These are phyloP conservation scores for Altica lythri DNA, from an alignment of 2,888 invertebrate species.

Conservation along the genomic window DNA sequence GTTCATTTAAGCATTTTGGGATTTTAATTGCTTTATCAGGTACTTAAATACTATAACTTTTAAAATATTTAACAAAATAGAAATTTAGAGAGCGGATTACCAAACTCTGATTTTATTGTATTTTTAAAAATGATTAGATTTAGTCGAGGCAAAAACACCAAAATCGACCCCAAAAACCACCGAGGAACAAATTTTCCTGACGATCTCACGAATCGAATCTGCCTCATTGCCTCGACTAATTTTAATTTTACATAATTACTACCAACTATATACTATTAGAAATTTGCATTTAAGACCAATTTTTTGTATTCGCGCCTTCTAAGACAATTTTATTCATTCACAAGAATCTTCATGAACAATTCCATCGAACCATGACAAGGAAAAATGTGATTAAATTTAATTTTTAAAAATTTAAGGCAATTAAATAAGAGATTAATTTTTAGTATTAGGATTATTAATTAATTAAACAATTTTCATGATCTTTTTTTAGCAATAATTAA, in stretches of 20 bases:
- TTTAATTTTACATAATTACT: too few species aligned
- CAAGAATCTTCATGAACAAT: background rate
- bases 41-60: too few species aligned
- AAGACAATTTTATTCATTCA: background rate
- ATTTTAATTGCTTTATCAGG: too few species aligned
- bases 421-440: background rate
- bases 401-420: conserved; percentile 1
- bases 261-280: too few species aligned
- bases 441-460: background rate
- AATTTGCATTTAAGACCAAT: background rate
- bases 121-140: background rate
- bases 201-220: too few species aligned
- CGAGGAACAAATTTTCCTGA: background rate
- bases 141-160: too few species aligned
- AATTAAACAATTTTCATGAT: background rate
- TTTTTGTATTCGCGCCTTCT: background rate
- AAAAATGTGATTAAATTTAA: conserved; percentile 3
- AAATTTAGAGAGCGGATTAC: background rate
- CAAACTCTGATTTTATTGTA: background rate
- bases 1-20: too few species aligned
- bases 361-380: background rate
- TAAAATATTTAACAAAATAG: too few species aligned
- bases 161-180: background rate
- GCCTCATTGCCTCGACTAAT: too few species aligned
- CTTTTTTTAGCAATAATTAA: background rate